Evolutionary conservation across 2,797 vertebrate species (phyloP).

Genomic region (Lepidocolaptes lacrymiger): DNA sequence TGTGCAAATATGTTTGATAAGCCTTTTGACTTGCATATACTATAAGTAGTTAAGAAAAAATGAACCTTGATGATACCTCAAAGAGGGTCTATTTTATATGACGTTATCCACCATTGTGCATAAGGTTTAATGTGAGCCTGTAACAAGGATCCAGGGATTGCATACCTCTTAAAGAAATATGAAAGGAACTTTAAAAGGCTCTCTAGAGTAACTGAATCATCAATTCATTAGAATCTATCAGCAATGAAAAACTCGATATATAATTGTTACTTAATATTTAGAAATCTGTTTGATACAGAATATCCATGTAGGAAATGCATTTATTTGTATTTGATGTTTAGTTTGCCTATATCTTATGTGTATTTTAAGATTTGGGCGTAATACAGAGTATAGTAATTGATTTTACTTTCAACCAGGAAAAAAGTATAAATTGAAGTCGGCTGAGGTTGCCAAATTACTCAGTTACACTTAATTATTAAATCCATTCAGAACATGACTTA

Average conservation of each 20-base stretch:
- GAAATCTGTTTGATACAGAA: not conserved
- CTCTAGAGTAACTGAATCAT: not conserved
- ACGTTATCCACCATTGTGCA: not conserved
- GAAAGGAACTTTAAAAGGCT: not conserved
- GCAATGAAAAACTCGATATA: not conserved
- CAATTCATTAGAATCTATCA: not conserved
- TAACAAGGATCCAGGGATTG: not conserved
- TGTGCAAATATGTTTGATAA: not conserved
- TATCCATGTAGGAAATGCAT: not conserved
- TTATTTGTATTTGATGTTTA: not conserved
- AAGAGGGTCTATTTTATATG: not conserved
- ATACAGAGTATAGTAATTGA: not conserved
- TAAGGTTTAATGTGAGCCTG: not conserved
- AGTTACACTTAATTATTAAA: conserved; percentile 79
- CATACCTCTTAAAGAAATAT: not conserved
- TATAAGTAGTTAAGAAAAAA: not conserved
- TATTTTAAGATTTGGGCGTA: not conserved
- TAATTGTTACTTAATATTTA: not conserved
- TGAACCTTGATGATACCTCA: not conserved
- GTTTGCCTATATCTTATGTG: not conserved
- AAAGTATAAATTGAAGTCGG: not conserved
- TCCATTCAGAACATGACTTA: conserved; percentile 68
- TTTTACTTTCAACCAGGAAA: not conserved
- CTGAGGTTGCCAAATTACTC: conserved; percentile 47
- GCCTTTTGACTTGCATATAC: not conserved